phyloP scores from a whole-genome alignment of 2,113 vertebrate genomes.

The Pelecanoides urinatrix region DNA sequence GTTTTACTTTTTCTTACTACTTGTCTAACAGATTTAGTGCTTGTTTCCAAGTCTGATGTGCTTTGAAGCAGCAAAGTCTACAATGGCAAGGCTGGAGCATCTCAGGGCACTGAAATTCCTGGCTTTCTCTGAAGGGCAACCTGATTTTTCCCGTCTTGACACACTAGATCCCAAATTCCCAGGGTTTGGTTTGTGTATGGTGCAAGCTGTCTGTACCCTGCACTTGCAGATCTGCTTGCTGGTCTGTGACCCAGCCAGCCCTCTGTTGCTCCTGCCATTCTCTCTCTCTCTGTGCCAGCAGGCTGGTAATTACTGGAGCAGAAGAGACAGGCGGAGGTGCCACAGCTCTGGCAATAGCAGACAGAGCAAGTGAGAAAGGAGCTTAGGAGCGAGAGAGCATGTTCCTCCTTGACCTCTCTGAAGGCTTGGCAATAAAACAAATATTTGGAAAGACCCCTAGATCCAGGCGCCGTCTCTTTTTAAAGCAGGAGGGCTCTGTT shows the following conservation, averaged over 20 bases:
- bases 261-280: background rate
- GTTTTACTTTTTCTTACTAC: background rate
- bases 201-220: background rate
- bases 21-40: background rate
- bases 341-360: background rate
- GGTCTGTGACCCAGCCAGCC: background rate
- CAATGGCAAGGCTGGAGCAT: background rate
- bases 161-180: background rate
- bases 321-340: background rate
- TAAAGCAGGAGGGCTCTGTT: background rate
- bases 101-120: background rate
- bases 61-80: background rate
- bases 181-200: background rate
- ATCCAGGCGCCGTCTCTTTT: background rate
- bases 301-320: background rate
- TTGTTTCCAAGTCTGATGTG: background rate
- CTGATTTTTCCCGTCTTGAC: background rate
- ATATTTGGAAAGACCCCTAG: background rate
- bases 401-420: background rate
- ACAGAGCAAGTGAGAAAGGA: background rate
- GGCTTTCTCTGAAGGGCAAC: background rate
- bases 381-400: background rate
- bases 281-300: background rate
- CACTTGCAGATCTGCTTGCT: background rate
- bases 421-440: background rate